Percentiles rank a stretch among this genome's conserved stretches.
Evolutionary conservation across 2,888 invertebrate species (phyloP).

Genomic region (Mythimna ferrago): DNA sequence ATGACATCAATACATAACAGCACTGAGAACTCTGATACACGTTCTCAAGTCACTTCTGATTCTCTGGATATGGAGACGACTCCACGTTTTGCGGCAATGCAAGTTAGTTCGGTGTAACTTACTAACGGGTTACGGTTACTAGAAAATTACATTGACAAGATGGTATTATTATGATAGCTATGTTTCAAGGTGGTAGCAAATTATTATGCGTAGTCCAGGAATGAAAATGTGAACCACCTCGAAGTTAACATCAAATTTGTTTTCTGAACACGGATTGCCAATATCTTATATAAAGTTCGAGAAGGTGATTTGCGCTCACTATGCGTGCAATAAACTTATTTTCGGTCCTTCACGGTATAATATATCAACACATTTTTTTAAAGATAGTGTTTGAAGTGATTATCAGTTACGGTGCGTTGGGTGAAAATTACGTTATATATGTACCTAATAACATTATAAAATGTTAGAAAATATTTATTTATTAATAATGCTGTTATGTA

Average conservation of each 20-base stretch:
- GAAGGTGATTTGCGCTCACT: not conserved
- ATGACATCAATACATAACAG: conserved; percentile 84
- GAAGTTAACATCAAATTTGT: not conserved
- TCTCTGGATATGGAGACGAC: conserved; percentile 88
- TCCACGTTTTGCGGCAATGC: conserved; percentile 89
- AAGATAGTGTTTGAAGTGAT: conserved; percentile 13
- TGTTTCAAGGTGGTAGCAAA: conserved; percentile 44
- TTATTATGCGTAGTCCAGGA: conserved; percentile 2
- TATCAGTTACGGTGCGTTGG: conserved; percentile 23
- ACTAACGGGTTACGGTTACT: conserved; percentile 26
- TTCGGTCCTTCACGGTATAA: conserved; percentile 6
- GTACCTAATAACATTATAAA: conserved; percentile 6
- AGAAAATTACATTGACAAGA: conserved; percentile 13
- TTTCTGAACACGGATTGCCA: not conserved
- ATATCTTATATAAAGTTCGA: not conserved
- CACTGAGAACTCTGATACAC: conserved; percentile 85
- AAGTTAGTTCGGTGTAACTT: conserved; percentile 91
- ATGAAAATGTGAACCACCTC: not conserved
- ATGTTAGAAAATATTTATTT: conserved; percentile 17
- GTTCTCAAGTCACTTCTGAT: conserved; percentile 88
- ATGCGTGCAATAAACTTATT: not conserved
- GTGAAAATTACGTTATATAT: not conserved
- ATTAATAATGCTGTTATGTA: conserved; percentile 18
- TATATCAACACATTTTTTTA: conserved; percentile 6
- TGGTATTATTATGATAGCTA: not conserved